A percentile compares a stretch with the other conserved stretches of the same genome.
phyloP scores from a whole-genome alignment of 1,140 invertebrate genomes.

The Ladona fulva region DNA sequence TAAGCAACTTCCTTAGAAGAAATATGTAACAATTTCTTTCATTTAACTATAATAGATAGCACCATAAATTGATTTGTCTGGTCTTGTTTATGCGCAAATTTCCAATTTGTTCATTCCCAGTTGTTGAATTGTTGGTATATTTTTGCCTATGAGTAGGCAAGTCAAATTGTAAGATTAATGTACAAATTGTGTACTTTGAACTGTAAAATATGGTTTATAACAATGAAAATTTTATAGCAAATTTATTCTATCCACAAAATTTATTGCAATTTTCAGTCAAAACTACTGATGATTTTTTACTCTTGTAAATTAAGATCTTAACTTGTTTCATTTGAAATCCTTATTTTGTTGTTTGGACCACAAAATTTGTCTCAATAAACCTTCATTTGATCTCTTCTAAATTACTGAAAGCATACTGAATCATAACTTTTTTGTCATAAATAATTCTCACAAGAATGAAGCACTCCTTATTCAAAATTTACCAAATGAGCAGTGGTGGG shows the following conservation, averaged over 20 bases:
- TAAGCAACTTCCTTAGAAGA: neutral
- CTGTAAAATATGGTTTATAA: constrained; percentile 3
- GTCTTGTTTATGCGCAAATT: constrained; percentile 6
- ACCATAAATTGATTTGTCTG: neutral
- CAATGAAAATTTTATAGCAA: constrained; percentile 8
- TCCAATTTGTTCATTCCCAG: neutral
- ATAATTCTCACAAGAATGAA: too few relatives aligned
- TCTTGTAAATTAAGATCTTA: too few relatives aligned
- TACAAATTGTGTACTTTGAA: constrained; percentile 10
- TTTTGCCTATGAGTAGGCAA: neutral
- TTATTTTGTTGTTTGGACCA: too few relatives aligned
- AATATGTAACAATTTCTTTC: neutral
- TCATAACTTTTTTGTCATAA: too few relatives aligned
- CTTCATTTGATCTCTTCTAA: too few relatives aligned
- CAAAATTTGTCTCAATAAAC: too few relatives aligned
- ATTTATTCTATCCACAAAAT: neutral
- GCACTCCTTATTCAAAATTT: too few relatives aligned
- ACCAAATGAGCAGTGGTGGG: too few relatives aligned
- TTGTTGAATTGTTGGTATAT: constrained; percentile 7
- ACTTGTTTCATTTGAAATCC: too few relatives aligned
- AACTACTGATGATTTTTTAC: too few relatives aligned
- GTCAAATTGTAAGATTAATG: constrained; percentile 3
- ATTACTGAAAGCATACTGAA: too few relatives aligned
- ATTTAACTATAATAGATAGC: neutral
- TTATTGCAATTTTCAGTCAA: too few relatives aligned